Evolutionary conservation across 1,140 invertebrate species (phyloP), one percentile per base, ranked within the genome.

Genomic region (Sminthurinus signatus): DNA sequence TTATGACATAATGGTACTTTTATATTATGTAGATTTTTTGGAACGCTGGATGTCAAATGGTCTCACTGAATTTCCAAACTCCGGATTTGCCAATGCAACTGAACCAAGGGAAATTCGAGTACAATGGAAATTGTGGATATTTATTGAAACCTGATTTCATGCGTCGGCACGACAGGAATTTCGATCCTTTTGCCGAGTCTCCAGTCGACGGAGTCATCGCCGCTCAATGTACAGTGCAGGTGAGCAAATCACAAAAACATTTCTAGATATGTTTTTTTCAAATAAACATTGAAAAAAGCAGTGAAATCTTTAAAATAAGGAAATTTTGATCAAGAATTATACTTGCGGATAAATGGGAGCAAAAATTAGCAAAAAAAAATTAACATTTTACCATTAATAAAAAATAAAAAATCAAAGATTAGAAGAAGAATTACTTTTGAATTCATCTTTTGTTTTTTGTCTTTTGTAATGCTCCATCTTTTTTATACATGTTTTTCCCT

Each of bases 31-130:
- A 89, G 86, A 88, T 91, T 50, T 93, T 93, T 77, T 93, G 89
- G 89, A 93, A 93, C 78, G 89, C 89, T 36, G 89, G 89, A 62
- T 91, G 89, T 74, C 89, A 93, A 80, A 98, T 99, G 96, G 96
- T 99, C 15, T 96, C 97, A 0, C 80, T 99, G n/a, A 99, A 99
- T 81, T 99, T 99, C 80, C 97, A 99, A 84, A 99, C 96, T 15
- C 87, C 96, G 17, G 97, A 99, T 82, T 80, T 99, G 65, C 95
- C 95, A 15, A 98, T 99, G 95, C 97, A 99, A 80, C 80, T 99
- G 60, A 99, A 99, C 80, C 96, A 98, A 81, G 97, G 97, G 67
- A 99, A 99, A 82, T 99, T 99, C 80, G 97, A 99, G 77, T 96
- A 97, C 75, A 97, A 97, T 75, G 95, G 93, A 23, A 91, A 91